Evolutionary conservation across 2,113 vertebrate genomes (phyloP).

Genomic region (Stigmatopora argus): DNA sequence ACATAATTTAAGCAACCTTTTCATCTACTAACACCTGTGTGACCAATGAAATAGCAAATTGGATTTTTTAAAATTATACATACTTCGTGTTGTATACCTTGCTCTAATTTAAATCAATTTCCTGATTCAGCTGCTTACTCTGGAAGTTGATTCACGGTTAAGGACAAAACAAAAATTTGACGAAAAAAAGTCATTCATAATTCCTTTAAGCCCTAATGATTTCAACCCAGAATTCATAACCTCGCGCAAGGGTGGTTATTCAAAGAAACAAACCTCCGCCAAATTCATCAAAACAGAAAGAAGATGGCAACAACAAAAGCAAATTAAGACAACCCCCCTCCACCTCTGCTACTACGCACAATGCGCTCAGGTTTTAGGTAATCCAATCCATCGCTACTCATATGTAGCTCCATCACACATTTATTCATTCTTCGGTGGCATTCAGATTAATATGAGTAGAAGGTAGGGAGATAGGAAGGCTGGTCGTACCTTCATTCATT

Average conservation of each 20-base stretch:
- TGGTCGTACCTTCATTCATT: conserved; percentile 66
- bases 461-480: conserved; percentile 42
- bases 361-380: conserved; percentile 10
- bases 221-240: conserved; percentile 27
- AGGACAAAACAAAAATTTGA: no score
- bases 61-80: no score
- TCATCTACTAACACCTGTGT: no score
- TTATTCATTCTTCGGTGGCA: conserved; percentile 54
- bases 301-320: neutral
- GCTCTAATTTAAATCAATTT: no score
- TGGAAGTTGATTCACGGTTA: no score
- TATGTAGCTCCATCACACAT: conserved; percentile 32
- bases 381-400: conserved; percentile 29
- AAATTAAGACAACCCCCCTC: neutral
- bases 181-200: no score
- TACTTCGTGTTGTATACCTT: no score
- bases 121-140: no score
- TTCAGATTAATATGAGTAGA: conserved; percentile 63
- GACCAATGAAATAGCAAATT: no score
- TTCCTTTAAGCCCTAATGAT: conserved; percentile 7
- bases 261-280: conserved; percentile 3
- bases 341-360: neutral
- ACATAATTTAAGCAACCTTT: no score
- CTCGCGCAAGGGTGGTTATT: conserved; percentile 13
- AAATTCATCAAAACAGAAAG: neutral